These are phyloP conservation scores for Trichomalopsis sarcophagae DNA, from an alignment of 1,140 invertebrate species.

Conservation along the genomic window DNA sequence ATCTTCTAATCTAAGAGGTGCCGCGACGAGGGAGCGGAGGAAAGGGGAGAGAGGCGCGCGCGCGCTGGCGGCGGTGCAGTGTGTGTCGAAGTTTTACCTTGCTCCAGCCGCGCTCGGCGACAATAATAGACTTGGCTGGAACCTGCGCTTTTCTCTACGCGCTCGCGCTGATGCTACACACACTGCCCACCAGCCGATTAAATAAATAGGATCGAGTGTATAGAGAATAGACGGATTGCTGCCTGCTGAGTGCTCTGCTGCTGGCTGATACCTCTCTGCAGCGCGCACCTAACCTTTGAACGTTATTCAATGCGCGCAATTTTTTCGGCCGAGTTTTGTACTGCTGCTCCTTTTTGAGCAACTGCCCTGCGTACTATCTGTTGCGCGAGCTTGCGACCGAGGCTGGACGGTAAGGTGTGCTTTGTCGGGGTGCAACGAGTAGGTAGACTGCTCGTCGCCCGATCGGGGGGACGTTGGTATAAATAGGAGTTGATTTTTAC, in stretches of 20 bases:
- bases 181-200: conserved; percentile 63
- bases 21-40: background rate
- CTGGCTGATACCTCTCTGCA: too few species aligned
- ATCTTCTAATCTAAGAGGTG: background rate
- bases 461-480: background rate
- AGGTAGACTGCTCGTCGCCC: background rate
- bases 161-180: background rate
- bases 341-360: too few species aligned
- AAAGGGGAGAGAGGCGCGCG: background rate
- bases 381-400: too few species aligned
- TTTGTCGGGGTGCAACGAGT: background rate
- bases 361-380: too few species aligned
- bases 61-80: background rate
- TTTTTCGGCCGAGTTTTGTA: conserved; percentile 1
- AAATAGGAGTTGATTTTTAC: background rate
- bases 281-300: conserved; percentile 44
- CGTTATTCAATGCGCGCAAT: conserved; percentile 46
- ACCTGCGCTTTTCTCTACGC: conserved; percentile 66
- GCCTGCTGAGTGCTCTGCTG: background rate
- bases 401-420: too few species aligned
- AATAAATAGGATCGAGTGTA: conserved; percentile 73
- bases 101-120: conserved; percentile 64
- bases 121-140: conserved; percentile 77
- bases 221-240: conserved; percentile 11
- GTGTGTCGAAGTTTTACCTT: conserved; percentile 54